phyloP scores from a whole-genome alignment of 2,113 vertebrate species.

The Rhipidura dahli region DNA sequence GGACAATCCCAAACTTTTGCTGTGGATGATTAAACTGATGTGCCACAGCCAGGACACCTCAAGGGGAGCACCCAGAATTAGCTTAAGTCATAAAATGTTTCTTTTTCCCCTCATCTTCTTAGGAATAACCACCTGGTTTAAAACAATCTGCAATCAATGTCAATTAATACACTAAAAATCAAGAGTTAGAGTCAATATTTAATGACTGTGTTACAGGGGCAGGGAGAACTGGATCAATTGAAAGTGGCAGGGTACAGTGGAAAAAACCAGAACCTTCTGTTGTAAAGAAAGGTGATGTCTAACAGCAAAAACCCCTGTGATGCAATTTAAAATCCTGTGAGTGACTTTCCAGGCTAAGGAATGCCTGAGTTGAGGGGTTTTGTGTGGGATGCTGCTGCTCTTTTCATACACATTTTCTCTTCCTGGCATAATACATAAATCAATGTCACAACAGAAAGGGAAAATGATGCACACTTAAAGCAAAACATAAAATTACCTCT shows the following conservation, averaged over 20 bases:
- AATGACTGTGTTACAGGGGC: neutral
- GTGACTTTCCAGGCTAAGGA: neutral
- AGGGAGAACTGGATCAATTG: neutral
- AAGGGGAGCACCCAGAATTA: neutral
- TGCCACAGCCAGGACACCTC: neutral
- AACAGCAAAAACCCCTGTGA: neutral
- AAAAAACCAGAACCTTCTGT: fast-evolving
- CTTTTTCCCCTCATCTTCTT: neutral
- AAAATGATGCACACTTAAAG: neutral
- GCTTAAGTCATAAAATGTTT: neutral
- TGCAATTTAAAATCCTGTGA: neutral
- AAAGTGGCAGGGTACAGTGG: neutral
- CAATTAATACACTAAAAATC: neutral
- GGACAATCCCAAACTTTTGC: neutral
- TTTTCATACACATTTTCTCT: neutral
- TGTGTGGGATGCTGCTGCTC: neutral
- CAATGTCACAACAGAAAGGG: neutral
- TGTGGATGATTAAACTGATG: neutral
- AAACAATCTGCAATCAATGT: neutral
- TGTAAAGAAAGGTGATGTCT: neutral
- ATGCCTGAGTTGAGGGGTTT: neutral
- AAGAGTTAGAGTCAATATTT: neutral
- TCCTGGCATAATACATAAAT: neutral
- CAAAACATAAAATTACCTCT: neutral
- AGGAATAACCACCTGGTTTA: neutral